Conservation (phyloP, 2,797 vertebrate genomes). For the Phyllotis vaccarum region DNA sequence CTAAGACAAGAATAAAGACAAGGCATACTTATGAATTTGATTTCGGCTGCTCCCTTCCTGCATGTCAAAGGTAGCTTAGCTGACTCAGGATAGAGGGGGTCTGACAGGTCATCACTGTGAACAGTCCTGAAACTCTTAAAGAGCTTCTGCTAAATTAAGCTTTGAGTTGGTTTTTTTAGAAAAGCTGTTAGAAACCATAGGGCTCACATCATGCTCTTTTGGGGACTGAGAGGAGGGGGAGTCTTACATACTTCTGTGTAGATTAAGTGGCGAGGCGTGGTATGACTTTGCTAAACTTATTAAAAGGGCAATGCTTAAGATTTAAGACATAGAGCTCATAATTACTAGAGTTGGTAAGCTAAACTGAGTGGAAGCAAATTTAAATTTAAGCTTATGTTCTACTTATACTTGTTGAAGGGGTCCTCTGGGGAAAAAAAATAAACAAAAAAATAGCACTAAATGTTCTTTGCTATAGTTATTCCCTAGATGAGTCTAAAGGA, state of each 20-base stretch:
- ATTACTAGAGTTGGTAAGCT: slow-evolving; percentile 47
- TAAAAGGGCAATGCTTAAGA: not conserved
- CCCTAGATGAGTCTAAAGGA: slow-evolving; percentile 9
- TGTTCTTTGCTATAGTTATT: slow-evolving; percentile 27
- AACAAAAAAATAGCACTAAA: not conserved
- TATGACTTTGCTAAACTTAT: slow-evolving; percentile 14
- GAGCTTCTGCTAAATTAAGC: slow-evolving; percentile 56
- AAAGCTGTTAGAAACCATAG: not conserved
- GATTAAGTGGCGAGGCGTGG: not conserved
- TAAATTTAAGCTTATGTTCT: slow-evolving; percentile 49
- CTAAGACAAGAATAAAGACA: not conserved
- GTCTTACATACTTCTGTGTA: slow-evolving; percentile 3
- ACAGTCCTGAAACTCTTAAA: not conserved
- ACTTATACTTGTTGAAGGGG: slow-evolving; percentile 24
- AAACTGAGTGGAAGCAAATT: not conserved
- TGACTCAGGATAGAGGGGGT: not conserved
- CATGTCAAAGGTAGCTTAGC: not conserved
- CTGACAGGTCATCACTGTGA: not conserved
- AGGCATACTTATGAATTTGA: not conserved
- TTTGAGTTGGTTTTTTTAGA: slow-evolving; percentile 26
- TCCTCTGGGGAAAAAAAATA: not conserved
- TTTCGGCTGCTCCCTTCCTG: not conserved
- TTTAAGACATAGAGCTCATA: slow-evolving; percentile 9
- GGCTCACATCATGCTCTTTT: not conserved
- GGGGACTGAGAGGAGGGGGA: not conserved